Conservation (phyloP, 2,888 invertebrate genomes). For the Philonicus albiceps region DNA sequence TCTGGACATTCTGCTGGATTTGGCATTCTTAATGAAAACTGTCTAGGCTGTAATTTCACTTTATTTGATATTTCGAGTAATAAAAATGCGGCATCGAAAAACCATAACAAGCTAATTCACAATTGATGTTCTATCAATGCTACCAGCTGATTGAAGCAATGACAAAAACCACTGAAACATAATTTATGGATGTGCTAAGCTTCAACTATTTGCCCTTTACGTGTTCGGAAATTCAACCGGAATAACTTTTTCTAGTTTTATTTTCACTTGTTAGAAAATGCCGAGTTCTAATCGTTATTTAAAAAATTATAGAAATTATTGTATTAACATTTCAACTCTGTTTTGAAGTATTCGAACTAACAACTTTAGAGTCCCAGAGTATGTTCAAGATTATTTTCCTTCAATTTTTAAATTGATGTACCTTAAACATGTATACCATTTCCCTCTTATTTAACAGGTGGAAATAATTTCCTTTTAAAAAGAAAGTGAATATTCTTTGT, state of each 20-base stretch:
- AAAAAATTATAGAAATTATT: too few species aligned
- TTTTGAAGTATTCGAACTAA: too few species aligned
- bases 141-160: background rate
- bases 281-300: too few species aligned
- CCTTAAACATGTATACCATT: too few species aligned
- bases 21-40: constrained; percentile 36
- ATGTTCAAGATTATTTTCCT: too few species aligned
- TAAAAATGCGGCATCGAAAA: background rate
- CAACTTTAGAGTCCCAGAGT: too few species aligned
- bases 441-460: too few species aligned
- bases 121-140: background rate
- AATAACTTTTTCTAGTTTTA: background rate
- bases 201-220: background rate
- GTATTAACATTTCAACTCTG: too few species aligned
- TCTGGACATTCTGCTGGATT: constrained; percentile 46
- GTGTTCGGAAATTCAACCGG: background rate
- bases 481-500: background rate
- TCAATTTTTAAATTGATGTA: too few species aligned
- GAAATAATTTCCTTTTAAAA: too few species aligned
- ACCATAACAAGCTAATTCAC: background rate
- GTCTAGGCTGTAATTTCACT: background rate
- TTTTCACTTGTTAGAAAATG: background rate
- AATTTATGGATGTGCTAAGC: background rate
- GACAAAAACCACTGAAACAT: background rate
- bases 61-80: background rate